phyloP scores from a whole-genome alignment of 2,888 invertebrate species.

The Pterobdella sp. region DNA sequence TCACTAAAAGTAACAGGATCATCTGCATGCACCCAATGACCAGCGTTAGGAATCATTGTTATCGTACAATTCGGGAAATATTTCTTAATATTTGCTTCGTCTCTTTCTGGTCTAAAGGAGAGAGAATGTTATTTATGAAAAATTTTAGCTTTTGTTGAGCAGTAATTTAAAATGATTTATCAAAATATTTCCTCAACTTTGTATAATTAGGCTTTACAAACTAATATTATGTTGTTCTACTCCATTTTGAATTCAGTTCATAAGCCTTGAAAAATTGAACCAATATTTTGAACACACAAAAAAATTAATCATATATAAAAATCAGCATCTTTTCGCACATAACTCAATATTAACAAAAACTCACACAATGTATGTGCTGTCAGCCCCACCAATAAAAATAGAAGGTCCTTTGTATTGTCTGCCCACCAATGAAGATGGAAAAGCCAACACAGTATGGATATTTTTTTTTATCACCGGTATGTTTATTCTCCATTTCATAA shows the following conservation, averaged over 20 bases:
- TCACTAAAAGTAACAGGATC: conserved; percentile 66
- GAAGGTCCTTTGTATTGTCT: conserved; percentile 61
- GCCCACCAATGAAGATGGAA: conserved; percentile 55
- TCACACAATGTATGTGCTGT: conserved; percentile 67
- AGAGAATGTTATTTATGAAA: neutral
- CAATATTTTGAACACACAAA: no score
- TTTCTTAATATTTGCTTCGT: conserved; percentile 55
- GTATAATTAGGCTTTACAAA: no score
- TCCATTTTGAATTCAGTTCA: no score
- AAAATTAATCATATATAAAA: no score
- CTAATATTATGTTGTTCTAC: no score
- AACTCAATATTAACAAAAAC: neutral
- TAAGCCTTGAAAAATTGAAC: no score
- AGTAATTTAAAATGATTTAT: no score
- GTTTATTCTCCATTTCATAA: conserved; percentile 69
- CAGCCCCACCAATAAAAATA: conserved; percentile 72
- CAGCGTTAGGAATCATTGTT: conserved; percentile 67
- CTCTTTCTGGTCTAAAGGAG: conserved; percentile 39
- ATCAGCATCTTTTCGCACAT: no score
- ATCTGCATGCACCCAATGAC: conserved; percentile 89
- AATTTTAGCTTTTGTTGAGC: conserved; percentile 7
- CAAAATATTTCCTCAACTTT: no score
- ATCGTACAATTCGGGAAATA: conserved; percentile 68
- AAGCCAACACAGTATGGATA: conserved; percentile 61
- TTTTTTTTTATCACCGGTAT: conserved; percentile 63